Evolutionary conservation across 2,888 invertebrate species (phyloP).

Genomic region (Ferrisia virgata): DNA sequence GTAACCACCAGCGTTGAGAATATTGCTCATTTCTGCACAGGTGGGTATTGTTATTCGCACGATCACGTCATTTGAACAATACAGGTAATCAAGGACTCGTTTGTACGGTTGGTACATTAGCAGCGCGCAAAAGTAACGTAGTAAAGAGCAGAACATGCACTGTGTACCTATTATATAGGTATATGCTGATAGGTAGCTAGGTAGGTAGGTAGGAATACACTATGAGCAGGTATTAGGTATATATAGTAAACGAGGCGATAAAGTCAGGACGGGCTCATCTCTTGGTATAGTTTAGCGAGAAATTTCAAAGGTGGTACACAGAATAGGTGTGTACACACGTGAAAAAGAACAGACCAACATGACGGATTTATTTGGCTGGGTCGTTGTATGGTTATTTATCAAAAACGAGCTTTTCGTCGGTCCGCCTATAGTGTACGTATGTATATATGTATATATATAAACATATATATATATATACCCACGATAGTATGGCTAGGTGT

Average conservation of each 20-base stretch:
- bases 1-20: background rate
- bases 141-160: background rate
- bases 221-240: no score
- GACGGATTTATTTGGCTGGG: background rate
- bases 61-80: background rate
- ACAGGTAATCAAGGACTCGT: background rate
- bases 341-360: background rate
- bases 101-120: background rate
- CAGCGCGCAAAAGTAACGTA: background rate
- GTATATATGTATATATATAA: no score
- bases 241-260: background rate
- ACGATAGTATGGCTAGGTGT: no score
- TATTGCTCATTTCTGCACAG: background rate
- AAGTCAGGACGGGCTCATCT: background rate
- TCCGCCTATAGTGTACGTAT: background rate
- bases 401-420: background rate
- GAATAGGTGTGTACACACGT: constrained; percentile 4
- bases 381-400: constrained; percentile 5
- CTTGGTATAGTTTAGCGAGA: background rate
- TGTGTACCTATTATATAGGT: background rate
- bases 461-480: no score
- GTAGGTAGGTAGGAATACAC: no score
- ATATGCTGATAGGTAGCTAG: background rate
- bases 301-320: background rate
- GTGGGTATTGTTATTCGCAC: background rate